These are phyloP conservation scores for Epinephelus malabaricus DNA, from an alignment of 2,797 vertebrate species.

Conservation along the genomic window DNA sequence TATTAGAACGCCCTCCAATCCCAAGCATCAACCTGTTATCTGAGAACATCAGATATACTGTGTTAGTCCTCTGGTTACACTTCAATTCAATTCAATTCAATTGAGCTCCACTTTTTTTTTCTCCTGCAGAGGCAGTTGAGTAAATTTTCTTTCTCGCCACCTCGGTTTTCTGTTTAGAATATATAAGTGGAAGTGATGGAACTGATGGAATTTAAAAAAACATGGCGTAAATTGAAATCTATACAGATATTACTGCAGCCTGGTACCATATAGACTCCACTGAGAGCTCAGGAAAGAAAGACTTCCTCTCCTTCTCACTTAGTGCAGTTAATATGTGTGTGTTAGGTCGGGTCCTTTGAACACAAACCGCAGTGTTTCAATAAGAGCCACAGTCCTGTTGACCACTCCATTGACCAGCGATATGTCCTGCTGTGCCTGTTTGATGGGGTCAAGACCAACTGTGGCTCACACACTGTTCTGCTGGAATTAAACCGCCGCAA, in stretches of 20 bases:
- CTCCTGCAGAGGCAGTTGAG: constrained; percentile 67
- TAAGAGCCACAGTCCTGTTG: constrained; percentile 71
- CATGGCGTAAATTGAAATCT: constrained; percentile 68
- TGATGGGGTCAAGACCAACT: constrained; percentile 81
- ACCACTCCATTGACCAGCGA: constrained; percentile 73
- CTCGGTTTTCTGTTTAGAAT: constrained; percentile 71
- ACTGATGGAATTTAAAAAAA: constrained; percentile 68
- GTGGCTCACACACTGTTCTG: constrained; percentile 71
- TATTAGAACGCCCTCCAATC: constrained; percentile 81
- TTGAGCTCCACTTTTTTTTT: constrained; percentile 70
- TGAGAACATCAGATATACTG: constrained; percentile 86
- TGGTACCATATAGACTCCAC: constrained; percentile 9
- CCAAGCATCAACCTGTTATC: constrained; percentile 79
- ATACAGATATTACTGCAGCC: constrained; percentile 45
- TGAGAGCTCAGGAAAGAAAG: constrained; percentile 33
- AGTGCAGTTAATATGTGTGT: constrained; percentile 69
- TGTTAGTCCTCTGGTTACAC: constrained; percentile 84
- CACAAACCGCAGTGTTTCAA: constrained; percentile 67
- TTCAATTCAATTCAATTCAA: constrained; percentile 85
- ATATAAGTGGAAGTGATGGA: constrained; percentile 69
- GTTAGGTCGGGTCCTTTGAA: constrained; percentile 66
- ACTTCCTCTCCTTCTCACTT: constrained; percentile 64
- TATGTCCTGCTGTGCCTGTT: constrained; percentile 72
- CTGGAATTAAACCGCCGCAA: constrained; percentile 70
- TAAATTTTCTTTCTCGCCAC: constrained; percentile 72